These are phyloP conservation scores for Gymnosoma rotundatum DNA, from an alignment of 2,888 invertebrate species.

Conservation along the genomic window DNA sequence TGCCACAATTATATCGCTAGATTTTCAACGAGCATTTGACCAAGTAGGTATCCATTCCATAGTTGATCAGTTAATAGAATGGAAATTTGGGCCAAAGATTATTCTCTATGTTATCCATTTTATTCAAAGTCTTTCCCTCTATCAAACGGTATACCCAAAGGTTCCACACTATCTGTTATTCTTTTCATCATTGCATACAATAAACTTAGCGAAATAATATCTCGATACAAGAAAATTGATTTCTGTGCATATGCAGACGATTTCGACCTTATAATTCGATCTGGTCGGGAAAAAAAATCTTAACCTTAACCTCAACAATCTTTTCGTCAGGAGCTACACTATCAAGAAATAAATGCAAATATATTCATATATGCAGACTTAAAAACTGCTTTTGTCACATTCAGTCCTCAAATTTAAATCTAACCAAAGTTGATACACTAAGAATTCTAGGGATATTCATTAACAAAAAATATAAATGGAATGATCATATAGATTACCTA, in stretches of 20 bases:
- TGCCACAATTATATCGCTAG: not conserved
- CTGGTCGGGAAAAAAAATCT: slow-evolving; percentile 20
- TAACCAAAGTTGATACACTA: no score
- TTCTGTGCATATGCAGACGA: slow-evolving; percentile 56
- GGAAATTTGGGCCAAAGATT: slow-evolving; percentile 9
- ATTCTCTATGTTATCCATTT: slow-evolving; percentile 10
- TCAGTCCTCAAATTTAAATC: no score
- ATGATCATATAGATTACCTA: no score
- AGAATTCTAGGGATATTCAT: no score
- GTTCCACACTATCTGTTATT: no score
- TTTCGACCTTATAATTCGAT: slow-evolving; percentile 57
- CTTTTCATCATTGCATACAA: slow-evolving; percentile 57
- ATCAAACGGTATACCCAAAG: no score
- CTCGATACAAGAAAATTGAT: slow-evolving; percentile 14
- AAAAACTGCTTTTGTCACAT: no score
- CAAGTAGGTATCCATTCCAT: not conserved
- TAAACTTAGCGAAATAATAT: slow-evolving; percentile 49
- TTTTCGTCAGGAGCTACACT: not conserved
- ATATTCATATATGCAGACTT: not conserved
- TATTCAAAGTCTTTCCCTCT: no score
- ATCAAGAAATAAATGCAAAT: not conserved
- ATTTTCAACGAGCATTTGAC: slow-evolving; percentile 11
- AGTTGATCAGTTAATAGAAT: not conserved
- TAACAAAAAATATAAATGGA: no score
- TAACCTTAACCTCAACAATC: no score